Percentiles rank a stretch among this genome's conserved stretches.
These are phyloP conservation scores for Hycleus phaleratus DNA, from an alignment of 1,140 invertebrate genomes.

Conservation along the genomic window DNA sequence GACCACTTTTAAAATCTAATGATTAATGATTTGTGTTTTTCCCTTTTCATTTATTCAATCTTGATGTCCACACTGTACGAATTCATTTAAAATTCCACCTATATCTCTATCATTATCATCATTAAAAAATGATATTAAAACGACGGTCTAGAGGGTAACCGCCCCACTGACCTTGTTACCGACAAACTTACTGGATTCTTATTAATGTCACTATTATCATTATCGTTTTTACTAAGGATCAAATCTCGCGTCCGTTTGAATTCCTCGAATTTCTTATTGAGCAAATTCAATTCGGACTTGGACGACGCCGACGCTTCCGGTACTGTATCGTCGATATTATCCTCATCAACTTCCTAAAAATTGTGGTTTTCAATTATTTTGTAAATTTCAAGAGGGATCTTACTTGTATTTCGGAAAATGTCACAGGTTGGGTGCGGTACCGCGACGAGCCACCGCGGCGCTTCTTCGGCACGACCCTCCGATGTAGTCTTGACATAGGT, in stretches of 20 bases:
- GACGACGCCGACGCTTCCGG: slow-evolving; percentile 29
- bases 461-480: slow-evolving; percentile 51
- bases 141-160: slow-evolving; percentile 29
- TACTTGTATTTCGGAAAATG: slow-evolving; percentile 69
- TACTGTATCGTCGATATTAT: slow-evolving; percentile 40
- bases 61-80: no score
- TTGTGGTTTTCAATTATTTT: slow-evolving; percentile 4
- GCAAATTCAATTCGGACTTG: slow-evolving; percentile 36
- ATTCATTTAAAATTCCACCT: no score
- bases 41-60: no score
- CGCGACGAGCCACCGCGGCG: slow-evolving; percentile 44
- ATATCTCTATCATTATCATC: no score
- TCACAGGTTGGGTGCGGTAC: slow-evolving; percentile 64
- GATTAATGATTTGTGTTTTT: no score
- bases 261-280: slow-evolving; percentile 43
- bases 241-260: slow-evolving; percentile 37
- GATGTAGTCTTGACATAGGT: slow-evolving; percentile 54
- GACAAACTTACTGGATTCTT: slow-evolving; percentile 1
- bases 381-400: background rate
- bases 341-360: slow-evolving; percentile 54
- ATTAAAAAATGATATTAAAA: slow-evolving; percentile 16
- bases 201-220: slow-evolving; percentile 7
- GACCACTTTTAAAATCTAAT: background rate
- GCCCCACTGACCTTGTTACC: slow-evolving; percentile 23
- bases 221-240: slow-evolving; percentile 21